Evolutionary conservation across 2,888 invertebrate species (phyloP).

Genomic region (Limulus polyphemus): DNA sequence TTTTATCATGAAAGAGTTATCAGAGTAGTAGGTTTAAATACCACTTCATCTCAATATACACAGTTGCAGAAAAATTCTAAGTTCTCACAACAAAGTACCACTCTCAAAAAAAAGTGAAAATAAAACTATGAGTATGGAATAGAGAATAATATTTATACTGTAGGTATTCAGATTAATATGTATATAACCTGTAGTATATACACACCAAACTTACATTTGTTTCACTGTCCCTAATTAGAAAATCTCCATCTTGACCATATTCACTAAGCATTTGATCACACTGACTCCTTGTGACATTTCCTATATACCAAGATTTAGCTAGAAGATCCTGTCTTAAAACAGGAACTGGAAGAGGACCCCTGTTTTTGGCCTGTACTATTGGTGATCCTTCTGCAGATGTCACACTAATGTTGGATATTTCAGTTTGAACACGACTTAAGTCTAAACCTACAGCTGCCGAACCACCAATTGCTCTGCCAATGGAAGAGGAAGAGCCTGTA

Average conservation of each 20-base stretch:
- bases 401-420: constrained; percentile 8
- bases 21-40: too few species aligned
- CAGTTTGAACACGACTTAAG: constrained; percentile 15
- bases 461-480: constrained; percentile 18
- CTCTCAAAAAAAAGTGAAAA: too few species aligned
- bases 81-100: too few species aligned
- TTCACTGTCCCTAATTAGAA: constrained; percentile 95
- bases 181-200: not conserved
- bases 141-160: too few species aligned
- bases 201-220: constrained; percentile 70
- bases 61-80: too few species aligned
- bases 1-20: too few species aligned
- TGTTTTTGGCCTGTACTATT: constrained; percentile 10
- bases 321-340: constrained; percentile 32
- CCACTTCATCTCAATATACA: too few species aligned
- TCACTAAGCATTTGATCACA: constrained; percentile 91
- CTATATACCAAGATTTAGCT: constrained; percentile 94
- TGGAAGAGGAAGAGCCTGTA: constrained; percentile 15
- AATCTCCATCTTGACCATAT: constrained; percentile 94
- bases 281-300: constrained; percentile 85
- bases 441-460: constrained; percentile 5
- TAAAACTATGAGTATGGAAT: too few species aligned
- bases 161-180: too few species aligned
- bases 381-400: constrained; percentile 20
- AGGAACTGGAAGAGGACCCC: constrained; percentile 6